These are phyloP conservation scores for Synanthedon tipuliformis DNA, from an alignment of 2,888 invertebrate genomes.

Conservation along the genomic window DNA sequence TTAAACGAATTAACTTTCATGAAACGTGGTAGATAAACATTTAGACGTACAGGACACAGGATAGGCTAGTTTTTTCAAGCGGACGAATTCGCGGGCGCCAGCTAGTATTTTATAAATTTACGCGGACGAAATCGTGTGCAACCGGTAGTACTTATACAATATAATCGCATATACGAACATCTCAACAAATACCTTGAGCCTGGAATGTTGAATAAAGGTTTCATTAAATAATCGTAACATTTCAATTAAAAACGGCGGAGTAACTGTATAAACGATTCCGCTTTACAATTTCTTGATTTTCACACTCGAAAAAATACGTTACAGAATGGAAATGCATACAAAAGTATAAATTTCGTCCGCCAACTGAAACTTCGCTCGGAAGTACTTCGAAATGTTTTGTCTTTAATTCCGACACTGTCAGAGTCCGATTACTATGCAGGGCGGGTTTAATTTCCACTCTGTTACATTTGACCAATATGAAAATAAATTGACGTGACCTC, in stretches of 20 bases:
- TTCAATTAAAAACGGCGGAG: slow-evolving; percentile 3
- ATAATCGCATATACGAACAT: too few relatives aligned
- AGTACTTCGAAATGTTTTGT: not conserved
- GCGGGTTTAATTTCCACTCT: slow-evolving; percentile 4
- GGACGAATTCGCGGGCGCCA: too few relatives aligned
- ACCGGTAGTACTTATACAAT: too few relatives aligned
- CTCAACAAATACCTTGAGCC: not conserved
- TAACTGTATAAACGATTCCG: too few relatives aligned
- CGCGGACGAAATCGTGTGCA: too few relatives aligned
- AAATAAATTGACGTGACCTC: slow-evolving; percentile 1
- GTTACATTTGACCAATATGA: not conserved
- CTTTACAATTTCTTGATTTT: not conserved
- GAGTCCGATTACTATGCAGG: slow-evolving; percentile 5
- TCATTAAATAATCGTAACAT: slow-evolving; percentile 1
- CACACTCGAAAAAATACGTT: not conserved
- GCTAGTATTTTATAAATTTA: too few relatives aligned
- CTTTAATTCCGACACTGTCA: slow-evolving; percentile 1
- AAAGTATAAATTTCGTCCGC: not conserved
- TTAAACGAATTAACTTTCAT: too few relatives aligned
- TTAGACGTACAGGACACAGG: too few relatives aligned
- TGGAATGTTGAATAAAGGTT: slow-evolving; percentile 3
- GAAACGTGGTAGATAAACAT: too few relatives aligned
- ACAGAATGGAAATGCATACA: not conserved
- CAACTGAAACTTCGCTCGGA: not conserved
- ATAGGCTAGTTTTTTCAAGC: too few relatives aligned